Evolutionary conservation across 2,888 invertebrate species (phyloP).

Genomic region (Drosophila basisetae): DNA sequence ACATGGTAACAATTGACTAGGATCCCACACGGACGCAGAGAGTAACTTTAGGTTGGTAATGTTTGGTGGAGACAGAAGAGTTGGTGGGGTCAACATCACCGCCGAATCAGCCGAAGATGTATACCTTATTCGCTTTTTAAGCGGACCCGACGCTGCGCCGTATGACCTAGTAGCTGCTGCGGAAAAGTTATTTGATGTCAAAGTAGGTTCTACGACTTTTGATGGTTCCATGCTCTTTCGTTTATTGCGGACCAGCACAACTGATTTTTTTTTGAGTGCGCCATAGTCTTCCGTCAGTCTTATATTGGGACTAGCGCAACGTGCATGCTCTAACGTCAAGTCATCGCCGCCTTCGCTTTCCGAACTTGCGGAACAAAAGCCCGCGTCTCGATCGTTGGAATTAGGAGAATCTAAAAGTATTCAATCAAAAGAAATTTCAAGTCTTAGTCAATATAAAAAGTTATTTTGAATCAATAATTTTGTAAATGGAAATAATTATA

Average conservation of each 20-base stretch:
- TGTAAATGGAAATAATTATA: neutral
- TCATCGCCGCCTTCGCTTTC: constrained; percentile 87
- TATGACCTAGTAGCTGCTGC: constrained; percentile 10
- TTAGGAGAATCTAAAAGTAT: constrained; percentile 83
- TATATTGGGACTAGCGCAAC: constrained; percentile 86
- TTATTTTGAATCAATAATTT: neutral
- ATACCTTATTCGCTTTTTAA: constrained; percentile 90
- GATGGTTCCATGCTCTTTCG: constrained; percentile 89
- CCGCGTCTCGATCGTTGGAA: constrained; percentile 87
- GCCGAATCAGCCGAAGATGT: constrained; percentile 83
- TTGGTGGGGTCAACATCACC: constrained; percentile 77
- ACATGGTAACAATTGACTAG: constrained; percentile 82
- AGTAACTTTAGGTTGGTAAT: constrained; percentile 13
- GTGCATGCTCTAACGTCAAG: constrained; percentile 85
- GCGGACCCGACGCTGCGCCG: constrained; percentile 86
- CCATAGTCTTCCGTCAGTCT: constrained; percentile 88
- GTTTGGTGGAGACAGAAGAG: constrained; percentile 86
- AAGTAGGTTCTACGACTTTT: constrained; percentile 86
- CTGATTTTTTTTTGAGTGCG: constrained; percentile 88
- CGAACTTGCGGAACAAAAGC: constrained; percentile 89
- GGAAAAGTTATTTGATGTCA: neutral
- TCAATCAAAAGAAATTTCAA: constrained; percentile 27
- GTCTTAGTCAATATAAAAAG: neutral
- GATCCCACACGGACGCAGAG: constrained; percentile 88
- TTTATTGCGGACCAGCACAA: constrained; percentile 87